These are phyloP conservation scores for Helicoverpa armigera DNA, from an alignment of 1,140 invertebrate species.

Conservation along the genomic window DNA sequence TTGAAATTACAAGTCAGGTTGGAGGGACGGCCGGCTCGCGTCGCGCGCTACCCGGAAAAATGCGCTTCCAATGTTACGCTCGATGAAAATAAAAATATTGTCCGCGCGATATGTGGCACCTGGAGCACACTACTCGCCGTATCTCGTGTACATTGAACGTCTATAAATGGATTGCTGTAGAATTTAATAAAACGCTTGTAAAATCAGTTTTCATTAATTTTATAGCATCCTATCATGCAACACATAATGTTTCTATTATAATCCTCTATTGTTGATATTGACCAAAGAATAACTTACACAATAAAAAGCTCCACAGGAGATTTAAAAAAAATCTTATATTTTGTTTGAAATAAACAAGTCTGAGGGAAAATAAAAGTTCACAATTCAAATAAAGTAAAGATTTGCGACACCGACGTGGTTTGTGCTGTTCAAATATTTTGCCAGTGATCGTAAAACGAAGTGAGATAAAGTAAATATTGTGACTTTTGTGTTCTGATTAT, in stretches of 20 bases:
- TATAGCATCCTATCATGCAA: too few species aligned
- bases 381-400: constrained; percentile 42
- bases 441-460: constrained; percentile 53
- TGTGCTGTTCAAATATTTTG: constrained; percentile 51
- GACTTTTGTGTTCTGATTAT: constrained; percentile 49
- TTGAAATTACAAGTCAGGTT: constrained; percentile 83
- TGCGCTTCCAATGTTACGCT: constrained; percentile 84
- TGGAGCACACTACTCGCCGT: constrained; percentile 2
- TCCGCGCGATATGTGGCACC: constrained; percentile 44
- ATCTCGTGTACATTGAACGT: too few species aligned
- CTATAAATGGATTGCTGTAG: too few species aligned
- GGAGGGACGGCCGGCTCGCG: constrained; percentile 63
- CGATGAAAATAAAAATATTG: constrained; percentile 74
- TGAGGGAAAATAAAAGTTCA: constrained; percentile 37
- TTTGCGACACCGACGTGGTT: constrained; percentile 33
- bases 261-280: too few species aligned
- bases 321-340: constrained; percentile 26
- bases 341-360: constrained; percentile 32
- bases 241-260: too few species aligned
- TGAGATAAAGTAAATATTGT: constrained; percentile 47
- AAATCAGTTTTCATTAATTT: too few species aligned
- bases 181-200: too few species aligned
- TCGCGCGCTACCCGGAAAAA: constrained; percentile 63
- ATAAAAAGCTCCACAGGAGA: not conserved
- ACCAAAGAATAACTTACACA: not conserved